Percentiles rank a stretch among this genome's conserved stretches.
Conservation (phyloP, 1,140 invertebrate genomes). For the Parapsyche elsis region DNA sequence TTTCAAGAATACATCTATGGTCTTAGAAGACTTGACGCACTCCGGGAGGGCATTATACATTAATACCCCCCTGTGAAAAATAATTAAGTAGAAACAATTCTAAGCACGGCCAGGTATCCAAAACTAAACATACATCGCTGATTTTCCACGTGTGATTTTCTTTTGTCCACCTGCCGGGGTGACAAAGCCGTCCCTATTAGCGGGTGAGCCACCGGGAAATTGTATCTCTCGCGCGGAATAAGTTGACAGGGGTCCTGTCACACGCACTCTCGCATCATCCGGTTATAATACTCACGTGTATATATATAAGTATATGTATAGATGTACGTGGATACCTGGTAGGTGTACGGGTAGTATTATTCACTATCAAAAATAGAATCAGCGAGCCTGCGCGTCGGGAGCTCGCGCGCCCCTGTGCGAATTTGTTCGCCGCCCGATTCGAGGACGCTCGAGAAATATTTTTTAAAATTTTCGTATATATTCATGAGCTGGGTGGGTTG, state of each 20-base stretch:
- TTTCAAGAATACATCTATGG: too few relatives aligned
- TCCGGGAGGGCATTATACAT: too few relatives aligned
- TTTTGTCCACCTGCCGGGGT: not conserved
- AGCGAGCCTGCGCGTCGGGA: not conserved
- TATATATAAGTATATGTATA: not conserved
- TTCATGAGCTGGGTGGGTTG: not conserved
- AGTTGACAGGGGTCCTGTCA: slow-evolving; percentile 29
- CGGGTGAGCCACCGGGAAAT: slow-evolving; percentile 23
- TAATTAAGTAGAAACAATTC: too few relatives aligned
- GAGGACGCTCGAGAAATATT: slow-evolving; percentile 9
- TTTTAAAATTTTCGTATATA: slow-evolving; percentile 26
- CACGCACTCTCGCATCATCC: not conserved
- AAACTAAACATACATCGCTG: not conserved
- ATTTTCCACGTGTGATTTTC: not conserved
- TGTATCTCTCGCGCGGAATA: slow-evolving; percentile 8
- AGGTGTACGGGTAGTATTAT: not conserved
- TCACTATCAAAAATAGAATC: slow-evolving; percentile 7
- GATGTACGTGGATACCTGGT: not conserved
- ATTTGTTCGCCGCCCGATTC: not conserved
- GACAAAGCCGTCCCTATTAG: slow-evolving; percentile 20
- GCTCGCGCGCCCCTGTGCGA: not conserved
- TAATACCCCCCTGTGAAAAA: too few relatives aligned
- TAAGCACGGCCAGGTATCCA: too few relatives aligned
- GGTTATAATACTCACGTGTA: not conserved
- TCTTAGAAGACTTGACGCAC: too few relatives aligned